A percentile compares a stretch with the other conserved stretches of the same genome.
Evolutionary conservation across 2,797 vertebrate species (phyloP).

Genomic region (Tenualosa thibaudeaui): DNA sequence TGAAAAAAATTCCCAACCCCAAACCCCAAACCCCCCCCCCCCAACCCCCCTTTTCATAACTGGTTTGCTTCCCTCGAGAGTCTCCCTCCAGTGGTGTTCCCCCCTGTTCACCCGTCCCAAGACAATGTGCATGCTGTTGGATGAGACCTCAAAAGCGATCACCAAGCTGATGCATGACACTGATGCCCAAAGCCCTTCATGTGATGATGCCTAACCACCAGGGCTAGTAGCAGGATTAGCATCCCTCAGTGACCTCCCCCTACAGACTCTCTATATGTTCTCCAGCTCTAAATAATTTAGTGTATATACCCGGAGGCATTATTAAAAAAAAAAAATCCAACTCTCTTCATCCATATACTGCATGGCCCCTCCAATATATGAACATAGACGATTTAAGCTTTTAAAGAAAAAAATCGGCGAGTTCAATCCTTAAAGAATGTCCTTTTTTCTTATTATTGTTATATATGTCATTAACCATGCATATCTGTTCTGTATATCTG

Average conservation of each 20-base stretch:
- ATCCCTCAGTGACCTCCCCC: not conserved
- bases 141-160: slow-evolving; percentile 52
- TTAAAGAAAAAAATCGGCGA: not conserved
- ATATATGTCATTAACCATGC: not conserved
- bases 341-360: not conserved
- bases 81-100: slow-evolving; percentile 46
- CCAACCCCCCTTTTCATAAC: slow-evolving; percentile 35
- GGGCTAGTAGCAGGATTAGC: slow-evolving; percentile 38
- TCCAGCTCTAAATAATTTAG: slow-evolving; percentile 20
- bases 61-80: slow-evolving; percentile 50
- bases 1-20: slow-evolving; percentile 37
- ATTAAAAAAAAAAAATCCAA: not conserved
- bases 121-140: slow-evolving; percentile 65
- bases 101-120: slow-evolving; percentile 40
- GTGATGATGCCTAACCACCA: slow-evolving; percentile 47
- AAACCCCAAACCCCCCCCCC: slow-evolving; percentile 24
- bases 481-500: not conserved
- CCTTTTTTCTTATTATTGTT: not conserved
- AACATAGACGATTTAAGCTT: not conserved
- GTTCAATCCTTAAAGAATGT: not conserved
- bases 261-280: not conserved
- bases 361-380: slow-evolving; percentile 18
- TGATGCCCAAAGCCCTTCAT: slow-evolving; percentile 47
- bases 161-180: slow-evolving; percentile 60
- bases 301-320: not conserved